Base-by-base conservation (phyloP, 2,797 vertebrate species). In the Chaunax sp. region DNA sequence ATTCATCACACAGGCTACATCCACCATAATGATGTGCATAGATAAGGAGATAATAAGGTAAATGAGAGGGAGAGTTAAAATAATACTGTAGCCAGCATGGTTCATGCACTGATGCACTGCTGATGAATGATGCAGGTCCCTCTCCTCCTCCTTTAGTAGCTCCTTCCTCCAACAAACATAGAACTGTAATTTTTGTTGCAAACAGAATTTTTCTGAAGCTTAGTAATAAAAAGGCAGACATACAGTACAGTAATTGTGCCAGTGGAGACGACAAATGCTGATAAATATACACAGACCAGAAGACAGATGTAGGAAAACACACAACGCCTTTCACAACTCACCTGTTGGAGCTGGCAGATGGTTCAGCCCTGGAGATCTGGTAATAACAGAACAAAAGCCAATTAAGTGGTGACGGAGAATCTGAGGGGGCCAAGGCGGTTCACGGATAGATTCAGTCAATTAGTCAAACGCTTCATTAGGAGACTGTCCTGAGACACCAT, bases 41-140 rank as follows among this genome's bases (percentile, higher is more conserved):
- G 87, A 90, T 89, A 84, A 85, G 85, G 73, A 90, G 91, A 89
- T 92, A 90, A 92, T 88, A 89, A 78, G 81, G 80, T 82, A 87
- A 91, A 91, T 90, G 87, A 91, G 86, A 90, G 73, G 87, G 83
- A 90, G 83, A 88, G 86, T 87, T 87, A 64, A 88, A 87, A 91
- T 87, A 87, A 91, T 78, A 86, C 69, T 20, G 43, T 77, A 78
- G 81, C 87, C 82, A 72, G 77, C 77, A 77, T 41, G 57, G 82
- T 87, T 88, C 83, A 91, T 71, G 85, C 87, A 81, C 88, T 81
- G 80, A 67, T 89, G 83, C 86, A 70, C 85, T 56, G 75, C 78
- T 92, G 90, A 91, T 88, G 63, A 89, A 90, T 87, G 84, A 86
- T 81, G 72, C 77, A 41, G 72, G 65, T 82, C 78, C 74, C 72